Evolutionary conservation across 2,888 invertebrate species (phyloP).

Genomic region (Nemotelus pantherinus): DNA sequence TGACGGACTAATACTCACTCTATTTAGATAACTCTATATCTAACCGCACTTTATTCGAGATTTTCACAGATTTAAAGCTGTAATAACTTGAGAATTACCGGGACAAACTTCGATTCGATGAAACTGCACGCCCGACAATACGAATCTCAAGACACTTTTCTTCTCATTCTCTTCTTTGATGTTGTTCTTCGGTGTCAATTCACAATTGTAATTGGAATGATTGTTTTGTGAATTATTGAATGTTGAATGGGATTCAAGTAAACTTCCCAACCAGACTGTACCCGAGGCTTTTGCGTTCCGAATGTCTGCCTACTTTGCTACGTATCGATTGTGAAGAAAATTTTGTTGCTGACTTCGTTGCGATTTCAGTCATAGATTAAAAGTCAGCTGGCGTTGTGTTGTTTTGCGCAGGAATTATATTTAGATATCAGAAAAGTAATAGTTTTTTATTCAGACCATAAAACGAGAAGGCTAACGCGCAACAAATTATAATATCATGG

Average conservation of each 20-base stretch:
- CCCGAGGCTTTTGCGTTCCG: neutral
- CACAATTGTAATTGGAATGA: slow-evolving; percentile 25
- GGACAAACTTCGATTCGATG: slow-evolving; percentile 15
- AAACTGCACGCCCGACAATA: slow-evolving; percentile 35
- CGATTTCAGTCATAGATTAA: slow-evolving; percentile 32
- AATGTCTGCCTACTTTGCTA: neutral
- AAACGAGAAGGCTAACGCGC: too few species aligned
- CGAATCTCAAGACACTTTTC: slow-evolving; percentile 25
- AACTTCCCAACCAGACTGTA: neutral
- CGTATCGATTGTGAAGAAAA: neutral
- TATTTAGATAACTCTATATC: slow-evolving; percentile 6
- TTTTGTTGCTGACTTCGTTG: neutral
- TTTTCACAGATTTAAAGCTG: slow-evolving; percentile 15
- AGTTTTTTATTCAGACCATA: too few species aligned
- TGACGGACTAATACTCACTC: neutral
- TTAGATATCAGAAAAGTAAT: neutral
- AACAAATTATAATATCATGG: too few species aligned
- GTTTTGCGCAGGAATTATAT: neutral
- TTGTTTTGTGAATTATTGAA: neutral
- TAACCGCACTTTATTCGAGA: slow-evolving; percentile 5
- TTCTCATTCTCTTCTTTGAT: slow-evolving; percentile 20
- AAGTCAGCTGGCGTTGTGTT: slow-evolving; percentile 25
- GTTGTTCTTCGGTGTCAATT: slow-evolving; percentile 11
- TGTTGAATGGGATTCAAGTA: neutral
- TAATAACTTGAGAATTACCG: slow-evolving; percentile 1